Percentiles rank a stretch among this genome's conserved stretches.
Evolutionary conservation across 2,113 vertebrate species (phyloP).

Genomic region (Corvus moneduloides): DNA sequence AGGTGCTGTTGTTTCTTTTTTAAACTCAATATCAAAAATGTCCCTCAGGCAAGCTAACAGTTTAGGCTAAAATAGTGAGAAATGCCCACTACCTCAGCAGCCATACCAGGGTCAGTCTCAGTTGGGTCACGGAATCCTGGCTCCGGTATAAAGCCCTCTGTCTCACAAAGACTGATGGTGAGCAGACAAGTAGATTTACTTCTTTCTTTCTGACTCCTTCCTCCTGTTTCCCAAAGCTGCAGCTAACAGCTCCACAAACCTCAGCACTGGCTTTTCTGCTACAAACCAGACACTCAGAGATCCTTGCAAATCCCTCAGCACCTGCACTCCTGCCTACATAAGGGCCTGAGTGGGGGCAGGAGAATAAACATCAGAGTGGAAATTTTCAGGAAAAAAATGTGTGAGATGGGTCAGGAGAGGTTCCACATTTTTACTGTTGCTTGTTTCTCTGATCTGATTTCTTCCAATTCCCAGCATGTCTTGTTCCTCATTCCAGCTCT

Average conservation of each 20-base stretch:
- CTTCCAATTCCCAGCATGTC: not conserved
- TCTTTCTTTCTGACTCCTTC: not conserved
- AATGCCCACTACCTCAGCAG: not conserved
- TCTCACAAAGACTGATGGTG: not conserved
- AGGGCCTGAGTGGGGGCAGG: not conserved
- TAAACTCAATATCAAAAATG: not conserved
- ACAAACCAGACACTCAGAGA: not conserved
- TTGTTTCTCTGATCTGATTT: not conserved
- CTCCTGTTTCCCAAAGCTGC: not conserved
- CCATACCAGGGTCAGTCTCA: not conserved
- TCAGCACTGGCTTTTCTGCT: not conserved
- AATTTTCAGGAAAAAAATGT: not conserved
- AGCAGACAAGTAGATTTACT: not conserved
- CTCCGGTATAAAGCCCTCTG: not conserved
- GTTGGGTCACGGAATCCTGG: not conserved
- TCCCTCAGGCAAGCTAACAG: not conserved
- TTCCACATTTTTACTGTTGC: not conserved
- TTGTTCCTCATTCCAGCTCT: not conserved
- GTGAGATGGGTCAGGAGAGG: not conserved
- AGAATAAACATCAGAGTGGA: not conserved
- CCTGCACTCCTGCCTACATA: not conserved
- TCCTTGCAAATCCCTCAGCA: not conserved
- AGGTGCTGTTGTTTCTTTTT: not conserved
- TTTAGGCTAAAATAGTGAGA: not conserved
- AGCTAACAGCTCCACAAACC: not conserved